A percentile compares a stretch with the other conserved stretches of the same genome.
phyloP scores from a whole-genome alignment of 2,888 invertebrate genomes.

The Diplazon laetatorius region DNA sequence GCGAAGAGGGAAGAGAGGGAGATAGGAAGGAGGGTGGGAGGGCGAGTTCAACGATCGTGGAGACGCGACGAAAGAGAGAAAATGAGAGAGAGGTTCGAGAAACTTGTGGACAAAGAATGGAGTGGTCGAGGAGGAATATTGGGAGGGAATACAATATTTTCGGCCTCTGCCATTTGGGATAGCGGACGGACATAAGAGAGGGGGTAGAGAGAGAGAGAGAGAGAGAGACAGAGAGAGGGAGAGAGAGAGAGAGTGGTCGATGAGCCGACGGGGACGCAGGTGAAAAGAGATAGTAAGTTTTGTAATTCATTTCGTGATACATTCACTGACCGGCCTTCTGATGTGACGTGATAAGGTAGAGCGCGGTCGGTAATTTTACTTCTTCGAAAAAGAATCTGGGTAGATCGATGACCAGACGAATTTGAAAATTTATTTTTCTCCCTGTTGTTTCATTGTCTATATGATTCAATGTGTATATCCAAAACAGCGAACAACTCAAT shows the following conservation, averaged over 20 bases:
- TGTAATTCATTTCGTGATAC: not conserved
- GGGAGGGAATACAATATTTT: slow-evolving; percentile 9
- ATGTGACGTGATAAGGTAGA: slow-evolving; percentile 3
- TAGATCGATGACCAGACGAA: not conserved
- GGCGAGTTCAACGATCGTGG: slow-evolving; percentile 51
- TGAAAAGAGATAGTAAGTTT: not conserved
- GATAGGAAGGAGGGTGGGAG: slow-evolving; percentile 18
- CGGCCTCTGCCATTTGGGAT: not conserved
- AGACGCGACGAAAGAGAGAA: slow-evolving; percentile 24
- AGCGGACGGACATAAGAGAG: no score
- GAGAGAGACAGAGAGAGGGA: slow-evolving; percentile 3
- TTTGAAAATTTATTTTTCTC: not conserved
- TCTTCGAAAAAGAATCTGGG: not conserved
- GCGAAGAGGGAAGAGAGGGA: slow-evolving; percentile 1
- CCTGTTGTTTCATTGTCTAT: no score
- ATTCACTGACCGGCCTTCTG: not conserved
- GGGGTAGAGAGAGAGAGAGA: slow-evolving; percentile 34
- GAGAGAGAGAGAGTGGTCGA: not conserved
- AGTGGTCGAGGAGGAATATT: not conserved
- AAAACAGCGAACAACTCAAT: no score
- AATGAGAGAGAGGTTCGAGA: slow-evolving; percentile 32
- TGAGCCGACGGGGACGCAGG: slow-evolving; percentile 19
- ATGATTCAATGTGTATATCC: no score
- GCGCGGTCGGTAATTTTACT: not conserved
- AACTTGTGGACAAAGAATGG: not conserved